Evolutionary conservation across 2,113 vertebrate genomes (phyloP).

Genomic region (Sula dactylatra): DNA sequence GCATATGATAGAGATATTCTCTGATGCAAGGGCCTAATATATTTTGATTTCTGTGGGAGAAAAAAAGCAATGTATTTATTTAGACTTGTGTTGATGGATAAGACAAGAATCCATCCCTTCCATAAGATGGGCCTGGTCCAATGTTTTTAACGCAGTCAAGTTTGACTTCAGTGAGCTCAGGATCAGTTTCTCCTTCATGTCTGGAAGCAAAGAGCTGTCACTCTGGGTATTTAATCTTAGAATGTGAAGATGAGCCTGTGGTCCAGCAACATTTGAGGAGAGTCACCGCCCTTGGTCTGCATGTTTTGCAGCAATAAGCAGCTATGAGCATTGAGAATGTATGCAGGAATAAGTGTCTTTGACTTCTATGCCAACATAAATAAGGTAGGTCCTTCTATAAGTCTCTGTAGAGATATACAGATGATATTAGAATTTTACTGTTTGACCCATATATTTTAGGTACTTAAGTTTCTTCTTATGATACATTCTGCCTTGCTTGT

Average conservation of each 20-base stretch:
- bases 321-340: not conserved
- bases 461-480: not conserved
- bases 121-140: not conserved
- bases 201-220: not conserved
- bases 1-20: not conserved
- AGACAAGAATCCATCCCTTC: not conserved
- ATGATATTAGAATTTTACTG: not conserved
- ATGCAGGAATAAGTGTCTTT: not conserved
- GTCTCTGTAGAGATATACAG: not conserved
- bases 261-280: not conserved
- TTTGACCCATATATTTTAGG: not conserved
- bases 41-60: not conserved
- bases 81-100: not conserved
- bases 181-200: not conserved
- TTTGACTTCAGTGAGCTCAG: not conserved
- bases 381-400: not conserved
- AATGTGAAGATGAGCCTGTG: not conserved
- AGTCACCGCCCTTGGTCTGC: not conserved
- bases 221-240: not conserved
- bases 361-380: not conserved
- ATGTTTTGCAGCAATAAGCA: not conserved
- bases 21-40: not conserved
- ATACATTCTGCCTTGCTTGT: not conserved
- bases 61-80: not conserved
- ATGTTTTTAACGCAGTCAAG: not conserved